These are phyloP conservation scores for Hippoglossus stenolepis DNA, from an alignment of 2,113 vertebrate genomes.

Conservation along the genomic window DNA sequence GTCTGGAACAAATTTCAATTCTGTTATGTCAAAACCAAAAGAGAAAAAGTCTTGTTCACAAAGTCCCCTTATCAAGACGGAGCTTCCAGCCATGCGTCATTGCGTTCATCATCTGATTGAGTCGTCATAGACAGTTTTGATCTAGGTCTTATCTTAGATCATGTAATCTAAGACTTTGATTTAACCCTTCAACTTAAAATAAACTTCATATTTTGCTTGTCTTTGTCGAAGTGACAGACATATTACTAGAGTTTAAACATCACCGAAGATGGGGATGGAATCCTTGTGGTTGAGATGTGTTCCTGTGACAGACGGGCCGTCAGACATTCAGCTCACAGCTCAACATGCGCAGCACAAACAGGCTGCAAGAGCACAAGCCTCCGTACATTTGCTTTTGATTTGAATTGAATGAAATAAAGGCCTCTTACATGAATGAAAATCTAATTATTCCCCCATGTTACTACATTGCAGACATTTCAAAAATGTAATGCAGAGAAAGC, in stretches of 20 bases:
- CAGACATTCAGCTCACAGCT: background rate
- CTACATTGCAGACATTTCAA: constrained; percentile 20
- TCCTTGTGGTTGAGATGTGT: constrained; percentile 2
- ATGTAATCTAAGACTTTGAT: no score
- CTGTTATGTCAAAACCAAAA: no score
- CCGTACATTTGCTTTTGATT: constrained; percentile 17
- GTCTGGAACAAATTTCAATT: no score
- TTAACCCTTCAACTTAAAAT: no score
- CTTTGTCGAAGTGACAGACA: background rate
- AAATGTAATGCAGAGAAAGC: constrained; percentile 40
- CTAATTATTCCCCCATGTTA: constrained; percentile 34
- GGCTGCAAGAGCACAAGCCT: constrained; percentile 28
- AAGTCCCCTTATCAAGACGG: no score
- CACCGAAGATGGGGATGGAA: constrained; percentile 3
- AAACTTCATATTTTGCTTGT: background rate
- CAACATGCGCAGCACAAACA: constrained; percentile 23
- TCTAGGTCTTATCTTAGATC: no score
- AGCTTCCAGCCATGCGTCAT: no score
- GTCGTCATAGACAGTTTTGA: no score
- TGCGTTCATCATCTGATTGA: no score
- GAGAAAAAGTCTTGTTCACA: no score
- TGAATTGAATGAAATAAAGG: constrained; percentile 34
- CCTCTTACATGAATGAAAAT: constrained; percentile 37
- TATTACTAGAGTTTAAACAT: no score
- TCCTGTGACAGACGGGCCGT: constrained; percentile 24